Evolutionary conservation across 2,888 invertebrate genomes (phyloP), one percentile per base, ranked within the genome.

Genomic region (Lamproptera curius): DNA sequence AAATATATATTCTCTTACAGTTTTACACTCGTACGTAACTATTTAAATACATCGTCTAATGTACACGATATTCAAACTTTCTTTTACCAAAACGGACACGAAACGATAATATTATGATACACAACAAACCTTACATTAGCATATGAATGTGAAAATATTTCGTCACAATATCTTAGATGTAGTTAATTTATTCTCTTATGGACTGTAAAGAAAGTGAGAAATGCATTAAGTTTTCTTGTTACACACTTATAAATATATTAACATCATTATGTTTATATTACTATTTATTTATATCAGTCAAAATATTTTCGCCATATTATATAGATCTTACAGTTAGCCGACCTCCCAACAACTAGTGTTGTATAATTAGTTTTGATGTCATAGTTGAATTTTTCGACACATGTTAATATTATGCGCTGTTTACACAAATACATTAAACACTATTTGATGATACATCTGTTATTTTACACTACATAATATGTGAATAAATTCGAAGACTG

Each of bases 161-260:
- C 72, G 74, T 79, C 82, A 78, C 75, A 78, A 79, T 79, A 82
- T 76, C 79, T 78, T 78, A 80, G 73, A 73, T 70, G 71, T 78
- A 73, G 68, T 65, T 75, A 70, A 69, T 49, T 74, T 76, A 80
- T 75, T 76, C 63, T 74, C 76, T 74, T 81, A 83, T 78, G 82
- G 82, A 84, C 84, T 83, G 81, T 84, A 81, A 80, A 83, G 84
- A 83, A 86, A 85, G 72, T 78, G 84, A 82, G 82, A 87, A 87
- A 87, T 87, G 86, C 86, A 86, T 80, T 79, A 82, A 77, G 79
- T 49, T 49, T 48, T 81, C 78, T 81, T 83, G 77, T 82, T 83
- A 82, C 73, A 79, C 66, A 60, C 83, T 82, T 85, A 86, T 65
- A 80, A 84, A 83, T 86, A 85, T 76, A 78, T 81, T 83, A 84